Base-by-base conservation (phyloP, 1,140 invertebrate genomes). In the Drosophila neocordata region DNA sequence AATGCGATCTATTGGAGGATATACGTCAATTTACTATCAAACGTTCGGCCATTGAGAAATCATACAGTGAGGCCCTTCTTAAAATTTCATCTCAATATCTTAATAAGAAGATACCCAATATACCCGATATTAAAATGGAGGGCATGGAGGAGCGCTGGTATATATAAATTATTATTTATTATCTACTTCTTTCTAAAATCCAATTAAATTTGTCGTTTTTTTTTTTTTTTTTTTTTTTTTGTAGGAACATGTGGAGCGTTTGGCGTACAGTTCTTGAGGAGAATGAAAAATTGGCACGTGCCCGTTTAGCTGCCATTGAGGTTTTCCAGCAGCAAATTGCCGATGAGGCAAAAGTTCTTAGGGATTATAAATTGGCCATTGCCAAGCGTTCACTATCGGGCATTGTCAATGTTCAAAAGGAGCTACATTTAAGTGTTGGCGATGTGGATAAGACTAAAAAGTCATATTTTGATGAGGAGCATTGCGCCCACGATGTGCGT, bases 361-460 rank as follows among this genome's bases (percentile, higher is more conserved):
- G 96, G 56, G 93, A 95, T 59, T 95, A 96, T 84, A 99, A 99
- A 93, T 83, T 97, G 37, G 95, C 96, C 81, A 95, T 96, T 69
- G 94, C 96, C 20, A 98, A 97, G 93, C 98, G 97, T 95, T 95
- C 96, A 80, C 94, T 97, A 37, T 97, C 98, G 77, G 96, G 96
- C 89, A 93, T 98, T 79, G 94, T 95, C 55, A 94, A 95, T 84
- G 95, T 98, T 60, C 98, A 99, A 93, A 97, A 97, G 91, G 98
- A 99, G 90, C 91, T 99, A 22, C 97, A 98, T 90, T 92, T 94
- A 61, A 96, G 95, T 60, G 97, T 98, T 0, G 94, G 95, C 79
- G 98, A 99, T 74, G 95, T 99, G 73, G 97, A 98, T 91, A 98
- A 98, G 92, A 96, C 95, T 48, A 98, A 99, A 92, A 99, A 99